A percentile compares a stretch with the other conserved stretches of the same genome.
These are phyloP conservation scores for Dinomys branickii DNA, from an alignment of 2,113 vertebrate species.

Conservation along the genomic window DNA sequence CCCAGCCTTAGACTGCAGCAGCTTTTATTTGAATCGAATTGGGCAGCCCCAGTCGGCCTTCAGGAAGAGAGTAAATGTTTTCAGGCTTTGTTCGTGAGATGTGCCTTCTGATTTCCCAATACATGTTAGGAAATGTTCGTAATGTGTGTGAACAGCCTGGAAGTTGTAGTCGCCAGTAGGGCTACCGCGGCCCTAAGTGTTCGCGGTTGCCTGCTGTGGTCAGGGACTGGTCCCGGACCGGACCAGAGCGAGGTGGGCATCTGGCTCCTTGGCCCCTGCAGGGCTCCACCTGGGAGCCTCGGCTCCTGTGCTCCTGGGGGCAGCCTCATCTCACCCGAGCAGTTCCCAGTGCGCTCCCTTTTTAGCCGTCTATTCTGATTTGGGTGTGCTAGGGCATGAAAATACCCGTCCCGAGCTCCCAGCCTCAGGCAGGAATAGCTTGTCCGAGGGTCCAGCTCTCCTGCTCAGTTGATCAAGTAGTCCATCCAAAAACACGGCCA, in stretches of 20 bases:
- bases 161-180: constrained; percentile 20
- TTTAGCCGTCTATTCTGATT: constrained; percentile 54
- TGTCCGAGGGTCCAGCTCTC: background rate
- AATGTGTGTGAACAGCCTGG: constrained; percentile 42
- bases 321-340: background rate
- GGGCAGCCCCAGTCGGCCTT: background rate
- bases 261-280: background rate
- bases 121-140: constrained; percentile 57
- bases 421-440: constrained; percentile 48
- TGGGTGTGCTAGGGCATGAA: constrained; percentile 52
- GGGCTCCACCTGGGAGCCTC: constrained; percentile 48
- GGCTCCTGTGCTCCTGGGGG: constrained; percentile 1
- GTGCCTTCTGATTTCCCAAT: constrained; percentile 53
- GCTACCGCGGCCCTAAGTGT: constrained; percentile 40
- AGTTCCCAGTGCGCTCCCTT: background rate
- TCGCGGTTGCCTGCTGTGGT: constrained; percentile 50
- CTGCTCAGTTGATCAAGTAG: constrained; percentile 32
- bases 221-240: background rate
- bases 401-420: background rate
- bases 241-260: constrained; percentile 43
- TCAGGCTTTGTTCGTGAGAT: constrained; percentile 63
- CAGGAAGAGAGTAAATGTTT: constrained; percentile 47
- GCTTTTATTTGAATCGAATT: constrained; percentile 36
- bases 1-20: background rate
- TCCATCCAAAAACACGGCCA: background rate